A percentile compares a stretch with the other conserved stretches of the same genome.
Conservation (phyloP, 2,113 vertebrate species). For the Otis tarda region DNA sequence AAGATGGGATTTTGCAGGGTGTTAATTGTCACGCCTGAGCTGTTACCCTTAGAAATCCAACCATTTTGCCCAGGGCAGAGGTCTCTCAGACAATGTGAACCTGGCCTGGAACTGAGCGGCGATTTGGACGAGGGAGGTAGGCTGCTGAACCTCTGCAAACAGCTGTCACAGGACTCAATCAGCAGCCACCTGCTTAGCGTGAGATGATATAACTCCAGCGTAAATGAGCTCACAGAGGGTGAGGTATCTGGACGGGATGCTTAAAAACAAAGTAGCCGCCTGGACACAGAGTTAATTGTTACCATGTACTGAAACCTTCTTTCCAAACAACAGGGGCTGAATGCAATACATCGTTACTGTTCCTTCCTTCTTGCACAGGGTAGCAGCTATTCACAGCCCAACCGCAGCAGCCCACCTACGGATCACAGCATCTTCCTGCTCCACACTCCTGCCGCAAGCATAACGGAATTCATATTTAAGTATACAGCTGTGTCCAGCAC, state of each 20-base stretch:
- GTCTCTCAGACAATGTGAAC: not conserved
- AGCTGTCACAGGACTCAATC: constrained; percentile 1
- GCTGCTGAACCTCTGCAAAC: constrained; percentile 21
- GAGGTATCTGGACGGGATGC: not conserved
- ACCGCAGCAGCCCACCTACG: not conserved
- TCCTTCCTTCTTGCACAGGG: not conserved
- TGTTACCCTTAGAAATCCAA: not conserved
- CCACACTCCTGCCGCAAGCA: not conserved
- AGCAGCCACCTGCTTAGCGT: not conserved
- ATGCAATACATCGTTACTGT: not conserved
- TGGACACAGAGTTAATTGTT: not conserved
- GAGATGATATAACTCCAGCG: not conserved
- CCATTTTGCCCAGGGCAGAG: not conserved
- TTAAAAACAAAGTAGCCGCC: not conserved
- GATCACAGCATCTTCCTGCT: not conserved
- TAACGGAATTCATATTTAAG: not conserved
- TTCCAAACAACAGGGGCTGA: not conserved
- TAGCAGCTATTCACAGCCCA: not conserved
- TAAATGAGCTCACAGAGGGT: not conserved
- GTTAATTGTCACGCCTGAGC: not conserved
- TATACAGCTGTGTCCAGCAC: not conserved
- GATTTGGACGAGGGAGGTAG: not conserved
- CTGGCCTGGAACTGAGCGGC: rapidly evolving
- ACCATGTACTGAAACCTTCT: not conserved
- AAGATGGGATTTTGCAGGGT: not conserved